phyloP scores from a whole-genome alignment of 2,797 vertebrate genomes.

The Varecia variegata region DNA sequence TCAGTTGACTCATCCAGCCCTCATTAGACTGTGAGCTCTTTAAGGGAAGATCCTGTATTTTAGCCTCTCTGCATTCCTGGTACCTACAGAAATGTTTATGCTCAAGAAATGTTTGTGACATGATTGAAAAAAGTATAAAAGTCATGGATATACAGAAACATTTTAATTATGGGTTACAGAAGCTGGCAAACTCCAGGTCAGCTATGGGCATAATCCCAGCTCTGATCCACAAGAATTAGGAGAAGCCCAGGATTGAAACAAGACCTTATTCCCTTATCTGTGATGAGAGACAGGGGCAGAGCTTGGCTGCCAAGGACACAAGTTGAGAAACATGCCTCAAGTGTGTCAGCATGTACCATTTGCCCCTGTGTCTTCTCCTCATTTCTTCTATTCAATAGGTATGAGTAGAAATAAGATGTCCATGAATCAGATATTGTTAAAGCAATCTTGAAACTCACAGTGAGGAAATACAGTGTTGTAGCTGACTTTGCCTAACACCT shows the following conservation, averaged over 20 bases:
- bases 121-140: not conserved
- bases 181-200: not conserved
- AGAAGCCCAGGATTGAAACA: not conserved
- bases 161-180: not conserved
- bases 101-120: not conserved
- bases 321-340: not conserved
- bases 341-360: not conserved
- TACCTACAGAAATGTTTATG: conserved; percentile 23
- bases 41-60: not conserved
- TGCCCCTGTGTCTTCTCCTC: not conserved
- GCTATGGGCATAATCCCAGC: not conserved
- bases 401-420: not conserved
- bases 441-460: not conserved
- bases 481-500: conserved; percentile 25
- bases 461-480: not conserved
- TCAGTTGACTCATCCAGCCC: no score
- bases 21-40: not conserved
- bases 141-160: not conserved
- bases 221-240: not conserved
- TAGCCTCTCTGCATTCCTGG: not conserved
- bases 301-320: not conserved
- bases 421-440: not conserved
- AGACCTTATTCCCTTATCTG: not conserved
- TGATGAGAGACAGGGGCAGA: not conserved
- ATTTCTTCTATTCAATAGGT: not conserved